A percentile compares a stretch with the other conserved stretches of the same genome.
phyloP scores from a whole-genome alignment of 2,888 invertebrate genomes.

The Cephonodes hylas region DNA sequence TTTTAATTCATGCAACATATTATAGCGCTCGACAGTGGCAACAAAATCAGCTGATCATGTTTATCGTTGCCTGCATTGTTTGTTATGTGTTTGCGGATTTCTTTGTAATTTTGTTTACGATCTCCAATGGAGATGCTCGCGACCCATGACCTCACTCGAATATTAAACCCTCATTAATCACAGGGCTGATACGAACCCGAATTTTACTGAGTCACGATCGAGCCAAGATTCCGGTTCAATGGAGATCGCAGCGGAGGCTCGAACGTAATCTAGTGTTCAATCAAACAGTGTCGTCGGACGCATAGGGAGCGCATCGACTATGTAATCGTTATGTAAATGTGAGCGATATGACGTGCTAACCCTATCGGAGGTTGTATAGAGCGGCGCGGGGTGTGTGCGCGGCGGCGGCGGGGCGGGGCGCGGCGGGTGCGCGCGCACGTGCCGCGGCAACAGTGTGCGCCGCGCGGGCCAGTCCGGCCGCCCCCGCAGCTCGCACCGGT shows the following conservation, averaged over 20 bases:
- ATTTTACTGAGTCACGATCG: neutral
- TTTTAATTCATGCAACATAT: neutral
- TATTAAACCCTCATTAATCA: conserved; percentile 35
- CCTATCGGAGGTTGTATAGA: conserved; percentile 64
- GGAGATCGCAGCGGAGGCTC: conserved; percentile 19
- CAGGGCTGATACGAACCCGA: conserved; percentile 33
- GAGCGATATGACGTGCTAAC: conserved; percentile 35
- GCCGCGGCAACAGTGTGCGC: conserved; percentile 35
- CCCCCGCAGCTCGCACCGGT: conserved; percentile 74
- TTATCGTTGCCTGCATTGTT: neutral
- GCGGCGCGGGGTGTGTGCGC: conserved; percentile 29
- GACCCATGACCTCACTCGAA: conserved; percentile 41
- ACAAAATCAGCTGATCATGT: neutral
- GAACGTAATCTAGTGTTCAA: conserved; percentile 26
- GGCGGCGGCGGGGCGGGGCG: conserved; percentile 29
- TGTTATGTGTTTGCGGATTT: neutral
- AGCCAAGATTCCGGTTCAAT: conserved; percentile 19
- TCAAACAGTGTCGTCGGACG: conserved; percentile 18
- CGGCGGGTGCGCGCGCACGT: conserved; percentile 42
- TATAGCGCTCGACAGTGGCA: neutral
- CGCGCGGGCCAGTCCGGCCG: conserved; percentile 67
- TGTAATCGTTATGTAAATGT: conserved; percentile 26
- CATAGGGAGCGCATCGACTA: conserved; percentile 25
- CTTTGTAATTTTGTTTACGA: conserved; percentile 30
- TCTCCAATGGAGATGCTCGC: conserved; percentile 32